Evolutionary conservation across 2,113 vertebrate species (phyloP).

Genomic region (Hemiprocne comata): DNA sequence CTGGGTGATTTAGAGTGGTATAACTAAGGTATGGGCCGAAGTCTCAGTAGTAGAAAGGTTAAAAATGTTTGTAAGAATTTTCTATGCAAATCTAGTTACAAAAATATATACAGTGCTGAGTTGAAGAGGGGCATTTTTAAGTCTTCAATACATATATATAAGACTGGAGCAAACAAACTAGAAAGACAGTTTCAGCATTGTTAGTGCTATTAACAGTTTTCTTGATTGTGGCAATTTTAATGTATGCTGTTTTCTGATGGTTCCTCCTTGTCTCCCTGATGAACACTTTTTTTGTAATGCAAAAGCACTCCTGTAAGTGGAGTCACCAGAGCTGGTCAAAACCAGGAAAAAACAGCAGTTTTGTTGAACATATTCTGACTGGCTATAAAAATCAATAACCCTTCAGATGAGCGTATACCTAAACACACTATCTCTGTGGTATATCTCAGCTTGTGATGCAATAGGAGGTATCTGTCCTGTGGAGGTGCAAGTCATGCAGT

Average conservation of each 20-base stretch:
- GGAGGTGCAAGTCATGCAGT: neutral
- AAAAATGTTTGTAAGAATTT: slow-evolving; percentile 48
- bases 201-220: neutral
- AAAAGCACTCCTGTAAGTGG: neutral
- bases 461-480: neutral
- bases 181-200: neutral
- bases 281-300: slow-evolving; percentile 2
- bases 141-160: neutral
- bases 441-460: neutral
- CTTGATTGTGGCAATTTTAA: neutral
- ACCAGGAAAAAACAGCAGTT: neutral
- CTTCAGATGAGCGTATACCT: too few relatives aligned
- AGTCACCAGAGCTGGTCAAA: slow-evolving; percentile 4
- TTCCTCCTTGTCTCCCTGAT: neutral
- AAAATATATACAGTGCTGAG: neutral
- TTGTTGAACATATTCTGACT: neutral
- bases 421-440: slow-evolving; percentile 9
- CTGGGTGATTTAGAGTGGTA: neutral
- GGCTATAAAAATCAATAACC: slow-evolving; percentile 5
- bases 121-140: slow-evolving; percentile 1
- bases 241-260: neutral
- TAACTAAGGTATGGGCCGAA: neutral
- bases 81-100: slow-evolving; percentile 12
- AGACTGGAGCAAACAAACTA: slow-evolving; percentile 15
- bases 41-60: neutral